Evolutionary conservation across 2,797 vertebrate species (phyloP), one percentile per base, ranked within the genome.

Genomic region (Epinephelus coioides): DNA sequence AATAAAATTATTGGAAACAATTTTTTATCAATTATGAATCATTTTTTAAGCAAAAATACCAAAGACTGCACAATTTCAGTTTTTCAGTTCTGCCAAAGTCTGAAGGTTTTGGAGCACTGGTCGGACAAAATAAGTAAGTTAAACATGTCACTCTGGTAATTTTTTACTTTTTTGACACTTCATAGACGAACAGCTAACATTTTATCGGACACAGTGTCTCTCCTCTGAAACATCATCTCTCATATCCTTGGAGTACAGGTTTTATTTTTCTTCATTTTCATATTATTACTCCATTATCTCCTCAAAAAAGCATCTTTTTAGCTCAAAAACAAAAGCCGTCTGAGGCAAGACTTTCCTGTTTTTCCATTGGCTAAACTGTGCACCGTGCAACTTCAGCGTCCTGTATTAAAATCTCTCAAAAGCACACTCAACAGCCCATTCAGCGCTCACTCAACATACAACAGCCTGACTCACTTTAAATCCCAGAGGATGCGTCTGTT

Each of bases 391-490:
- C 40, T 12, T 19, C 34, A 23, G 43, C 38, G 43, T 18, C 2
- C 46, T 50, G 38, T 2, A 8, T 66, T 67, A 6, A 72, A 40
- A 62, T 67, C 53, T 59, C 73, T 27, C 27, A 50, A 38, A 53
- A 67, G 62, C 76, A 72, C 71, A 27, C 27, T 46, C 47, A 27
- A 13, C 61, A 68, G 53, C 73, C 30, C 54, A 43, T 54, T 78
- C 76, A 64, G 71, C 76, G 23, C 40, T 65, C 51, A 30, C 47
- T 62, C 51, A 38, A 44, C 56, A 9, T 53, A 71, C 51, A 78
- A 43, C 27, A 63, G 47, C 18, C 46, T 57, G 89, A 86, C 86
- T 88, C 89, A 90, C 73, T 86, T 88, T 57, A 18, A 54, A 62
- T 80, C 87, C 78, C 85, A 2, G 40, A 47, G 79, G 87, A 88